These are phyloP conservation scores for Gymnoscopelus braueri DNA, from an alignment of 2,797 vertebrate genomes.

Conservation along the genomic window DNA sequence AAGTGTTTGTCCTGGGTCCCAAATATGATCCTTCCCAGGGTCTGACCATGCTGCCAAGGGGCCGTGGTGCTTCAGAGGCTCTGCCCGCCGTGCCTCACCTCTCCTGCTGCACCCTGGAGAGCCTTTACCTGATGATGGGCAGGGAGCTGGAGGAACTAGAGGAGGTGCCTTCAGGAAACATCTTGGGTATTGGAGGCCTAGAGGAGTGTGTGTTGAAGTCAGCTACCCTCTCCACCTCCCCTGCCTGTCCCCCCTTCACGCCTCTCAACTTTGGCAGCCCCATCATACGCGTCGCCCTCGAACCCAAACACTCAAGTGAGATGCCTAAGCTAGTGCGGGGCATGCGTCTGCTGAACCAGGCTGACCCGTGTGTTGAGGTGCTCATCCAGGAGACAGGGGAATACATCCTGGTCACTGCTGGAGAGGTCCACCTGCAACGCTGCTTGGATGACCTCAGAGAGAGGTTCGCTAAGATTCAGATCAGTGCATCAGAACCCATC, in stretches of 20 bases:
- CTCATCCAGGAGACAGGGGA: slow-evolving; percentile 97
- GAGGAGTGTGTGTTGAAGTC: slow-evolving; percentile 94
- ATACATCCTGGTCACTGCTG: slow-evolving; percentile 94
- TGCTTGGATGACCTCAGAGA: slow-evolving; percentile 95
- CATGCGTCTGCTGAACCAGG: slow-evolving; percentile 97
- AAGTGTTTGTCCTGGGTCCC: slow-evolving; percentile 91
- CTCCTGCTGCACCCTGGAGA: slow-evolving; percentile 84
- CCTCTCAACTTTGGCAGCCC: slow-evolving; percentile 93
- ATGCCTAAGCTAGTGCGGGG: slow-evolving; percentile 94
- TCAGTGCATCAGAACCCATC: slow-evolving; percentile 92
- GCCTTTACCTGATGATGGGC: slow-evolving; percentile 95
- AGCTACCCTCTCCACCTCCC: slow-evolving; percentile 89
- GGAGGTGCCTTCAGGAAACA: slow-evolving; percentile 92
- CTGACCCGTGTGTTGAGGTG: slow-evolving; percentile 94
- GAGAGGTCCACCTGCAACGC: slow-evolving; percentile 96
- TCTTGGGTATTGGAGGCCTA: slow-evolving; percentile 90
- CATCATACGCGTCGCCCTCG: slow-evolving; percentile 94
- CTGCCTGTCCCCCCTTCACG: slow-evolving; percentile 90
- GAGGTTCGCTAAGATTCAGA: slow-evolving; percentile 95
- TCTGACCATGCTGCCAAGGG: slow-evolving; percentile 83
- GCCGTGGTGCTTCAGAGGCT: slow-evolving; percentile 69
- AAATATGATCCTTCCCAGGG: slow-evolving; percentile 91
- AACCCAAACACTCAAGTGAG: slow-evolving; percentile 95
- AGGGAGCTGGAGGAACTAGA: slow-evolving; percentile 91
- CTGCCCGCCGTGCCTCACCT: slow-evolving; percentile 85